Percentiles rank a stretch among this genome's conserved stretches.
Evolutionary conservation across 2,113 vertebrate genomes (phyloP).

Genomic region (Pseudois nayaur): DNA sequence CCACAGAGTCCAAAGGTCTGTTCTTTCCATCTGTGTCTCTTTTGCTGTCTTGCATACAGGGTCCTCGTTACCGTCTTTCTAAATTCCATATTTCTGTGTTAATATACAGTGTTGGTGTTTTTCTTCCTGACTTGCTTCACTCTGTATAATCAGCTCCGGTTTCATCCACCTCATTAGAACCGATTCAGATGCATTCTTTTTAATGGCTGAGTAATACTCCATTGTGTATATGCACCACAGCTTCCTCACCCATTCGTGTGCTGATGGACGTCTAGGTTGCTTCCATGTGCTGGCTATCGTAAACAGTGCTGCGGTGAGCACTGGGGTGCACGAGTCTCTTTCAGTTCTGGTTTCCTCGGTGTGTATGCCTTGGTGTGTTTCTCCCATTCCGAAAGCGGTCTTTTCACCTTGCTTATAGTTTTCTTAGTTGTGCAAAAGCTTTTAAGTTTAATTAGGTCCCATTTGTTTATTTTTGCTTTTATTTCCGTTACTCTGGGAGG

Average conservation of each 20-base stretch:
- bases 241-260: rapidly evolving
- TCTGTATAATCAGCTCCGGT: background rate
- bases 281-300: background rate
- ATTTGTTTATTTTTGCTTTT: background rate
- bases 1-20: background rate
- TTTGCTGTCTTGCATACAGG: background rate
- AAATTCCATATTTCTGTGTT: background rate
- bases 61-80: background rate
- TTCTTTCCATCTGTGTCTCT: rapidly evolving
- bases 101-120: rapidly evolving
- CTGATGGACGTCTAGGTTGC: rapidly evolving
- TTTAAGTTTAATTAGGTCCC: background rate
- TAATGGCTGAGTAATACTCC: background rate
- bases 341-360: rapidly evolving
- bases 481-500: background rate
- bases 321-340: background rate
- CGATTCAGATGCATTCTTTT: background rate
- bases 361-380: background rate
- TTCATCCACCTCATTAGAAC: background rate
- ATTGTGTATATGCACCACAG: background rate
- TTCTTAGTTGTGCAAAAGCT: background rate
- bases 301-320: background rate
- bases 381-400: background rate
- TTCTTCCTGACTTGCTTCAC: background rate
- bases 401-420: background rate